phyloP scores from a whole-genome alignment of 2,113 vertebrate genomes.

The Toxotes chatareus region DNA sequence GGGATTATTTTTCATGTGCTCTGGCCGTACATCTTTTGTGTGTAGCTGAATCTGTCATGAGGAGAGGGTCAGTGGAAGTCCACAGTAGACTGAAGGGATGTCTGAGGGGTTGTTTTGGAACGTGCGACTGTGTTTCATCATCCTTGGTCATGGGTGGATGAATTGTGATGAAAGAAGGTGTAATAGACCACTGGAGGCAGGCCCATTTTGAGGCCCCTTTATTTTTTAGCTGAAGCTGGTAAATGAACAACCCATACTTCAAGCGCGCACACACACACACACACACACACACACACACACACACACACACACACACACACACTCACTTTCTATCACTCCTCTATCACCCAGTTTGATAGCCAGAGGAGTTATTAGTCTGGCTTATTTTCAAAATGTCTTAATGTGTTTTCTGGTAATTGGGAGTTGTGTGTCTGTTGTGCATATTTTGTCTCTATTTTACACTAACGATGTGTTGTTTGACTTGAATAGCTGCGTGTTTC shows the following conservation, averaged over 20 bases:
- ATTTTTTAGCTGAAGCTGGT: conserved; percentile 32
- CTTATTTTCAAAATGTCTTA: background rate
- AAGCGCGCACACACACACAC: background rate
- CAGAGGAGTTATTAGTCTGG: background rate
- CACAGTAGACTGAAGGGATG: conserved; percentile 37
- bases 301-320: conserved; percentile 4
- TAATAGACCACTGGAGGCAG: conserved; percentile 25
- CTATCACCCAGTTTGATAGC: conserved; percentile 1
- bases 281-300: conserved; percentile 18
- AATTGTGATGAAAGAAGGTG: conserved; percentile 41
- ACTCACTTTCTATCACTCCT: conserved; percentile 6
- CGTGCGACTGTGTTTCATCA: conserved; percentile 64
- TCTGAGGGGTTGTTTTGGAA: conserved; percentile 41
- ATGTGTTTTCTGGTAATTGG: background rate
- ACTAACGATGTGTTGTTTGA: background rate
- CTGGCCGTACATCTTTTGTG: background rate
- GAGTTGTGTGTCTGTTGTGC: background rate
- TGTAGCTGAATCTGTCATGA: conserved; percentile 11
- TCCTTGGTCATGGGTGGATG: conserved; percentile 52
- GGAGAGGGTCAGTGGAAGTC: conserved; percentile 27
- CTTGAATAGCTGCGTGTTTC: conserved; percentile 7
- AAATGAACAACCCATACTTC: conserved; percentile 56
- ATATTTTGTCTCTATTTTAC: background rate
- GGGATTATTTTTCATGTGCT: background rate
- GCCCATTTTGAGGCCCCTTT: conserved; percentile 26